Evolutionary conservation across 2,797 vertebrate species (phyloP), one percentile per base, ranked within the genome.

Genomic region (Myotis vivesi): DNA sequence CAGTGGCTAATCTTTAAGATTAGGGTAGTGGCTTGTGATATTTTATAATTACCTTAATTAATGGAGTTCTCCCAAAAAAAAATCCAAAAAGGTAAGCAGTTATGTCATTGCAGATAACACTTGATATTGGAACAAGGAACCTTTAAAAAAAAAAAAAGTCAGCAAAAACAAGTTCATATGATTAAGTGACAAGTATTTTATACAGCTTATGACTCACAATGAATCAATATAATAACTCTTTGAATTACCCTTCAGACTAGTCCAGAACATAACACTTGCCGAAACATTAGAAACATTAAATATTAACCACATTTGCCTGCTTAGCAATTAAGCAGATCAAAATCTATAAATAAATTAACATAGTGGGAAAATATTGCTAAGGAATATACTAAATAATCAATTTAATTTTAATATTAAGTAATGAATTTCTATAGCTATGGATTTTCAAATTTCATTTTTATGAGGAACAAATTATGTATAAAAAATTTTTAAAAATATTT

Each of bases 71-170:
- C 90, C 99, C 99, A 94, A 99, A 99, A 98, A 99, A 99, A 98
- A 99, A 99, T 81, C 99, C 99, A 97, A 99, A 99, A 97, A 99
- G 97, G 95, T 99, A 99, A 91, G 99, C 99, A 7, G 99, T 98
- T 95, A 99, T 99, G 98, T 99, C 99, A 89, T 99, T 99, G 97
- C 99, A 99, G 98, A 99, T 99, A 86, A 99, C 99, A 84, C 99
- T 99, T 92, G 99, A 99, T 97, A 99, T 99, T 55, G 99, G 99
- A 97, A 99, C 99, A 76, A 99, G 98, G 97, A 99, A 99, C 99
- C 99, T 99, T 98, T 3, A 62, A 97, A 98, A 96, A 57, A 98
- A 96, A 59, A 23, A 36, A 77, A 77, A 92, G 22, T 64, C 66
- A 95, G 87, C 23, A 96, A 93, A 91, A 94, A 83, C 81, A 91